Evolutionary conservation across 2,888 invertebrate species (phyloP).

Genomic region (Miltochrista miniata): DNA sequence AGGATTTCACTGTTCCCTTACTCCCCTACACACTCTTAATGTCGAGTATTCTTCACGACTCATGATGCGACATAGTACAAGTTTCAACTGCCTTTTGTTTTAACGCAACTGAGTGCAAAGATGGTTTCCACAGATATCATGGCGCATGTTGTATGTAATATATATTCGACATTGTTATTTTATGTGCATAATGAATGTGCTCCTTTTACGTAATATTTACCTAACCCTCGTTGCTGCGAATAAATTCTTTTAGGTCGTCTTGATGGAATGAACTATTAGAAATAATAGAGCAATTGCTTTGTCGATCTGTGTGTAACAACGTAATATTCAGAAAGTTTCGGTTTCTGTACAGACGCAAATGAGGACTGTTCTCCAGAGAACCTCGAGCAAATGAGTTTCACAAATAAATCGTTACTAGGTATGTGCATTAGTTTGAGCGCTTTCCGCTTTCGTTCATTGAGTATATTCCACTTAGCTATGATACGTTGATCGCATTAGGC

Average conservation of each 20-base stretch:
- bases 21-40: slow-evolving; percentile 60
- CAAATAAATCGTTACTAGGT: slow-evolving; percentile 60
- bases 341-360: slow-evolving; percentile 68
- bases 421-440: too few relatives aligned
- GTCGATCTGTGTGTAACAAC: slow-evolving; percentile 35
- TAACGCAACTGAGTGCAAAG: slow-evolving; percentile 42
- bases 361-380: slow-evolving; percentile 68
- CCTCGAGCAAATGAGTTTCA: slow-evolving; percentile 72
- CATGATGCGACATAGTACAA: slow-evolving; percentile 61
- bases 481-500: too few relatives aligned
- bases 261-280: slow-evolving; percentile 40
- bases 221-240: slow-evolving; percentile 6
- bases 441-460: too few relatives aligned
- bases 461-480: too few relatives aligned
- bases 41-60: slow-evolving; percentile 62
- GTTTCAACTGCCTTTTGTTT: slow-evolving; percentile 73
- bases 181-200: slow-evolving; percentile 18
- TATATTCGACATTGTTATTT: slow-evolving; percentile 27
- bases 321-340: slow-evolving; percentile 41
- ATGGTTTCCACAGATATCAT: slow-evolving; percentile 28
- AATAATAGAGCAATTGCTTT: slow-evolving; percentile 40
- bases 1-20: slow-evolving; percentile 69
- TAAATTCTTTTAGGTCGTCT: slow-evolving; percentile 10
- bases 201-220: slow-evolving; percentile 9
- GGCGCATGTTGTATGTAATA: slow-evolving; percentile 23